Evolutionary conservation across 2,888 invertebrate species (phyloP).

Genomic region (Pharmacophagus antenor): DNA sequence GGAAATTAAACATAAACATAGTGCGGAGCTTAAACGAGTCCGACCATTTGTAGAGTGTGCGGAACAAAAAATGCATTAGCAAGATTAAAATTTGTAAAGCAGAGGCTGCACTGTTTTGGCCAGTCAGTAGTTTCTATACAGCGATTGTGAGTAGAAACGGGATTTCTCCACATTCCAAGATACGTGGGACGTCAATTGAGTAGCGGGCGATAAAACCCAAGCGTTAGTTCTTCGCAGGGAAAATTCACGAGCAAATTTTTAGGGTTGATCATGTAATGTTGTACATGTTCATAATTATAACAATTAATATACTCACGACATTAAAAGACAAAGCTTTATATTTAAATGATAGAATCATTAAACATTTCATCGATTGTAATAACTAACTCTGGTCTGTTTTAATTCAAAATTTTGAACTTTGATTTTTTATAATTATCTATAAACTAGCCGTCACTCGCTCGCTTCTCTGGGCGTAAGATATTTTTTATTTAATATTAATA

Average conservation of each 20-base stretch:
- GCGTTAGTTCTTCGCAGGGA: constrained; percentile 6
- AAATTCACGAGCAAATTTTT: constrained; percentile 8
- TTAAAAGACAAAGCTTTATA: no score
- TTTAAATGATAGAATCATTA: no score
- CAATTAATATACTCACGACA: no score
- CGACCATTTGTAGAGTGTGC: constrained; percentile 61
- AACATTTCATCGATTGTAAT: no score
- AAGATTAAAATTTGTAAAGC: constrained; percentile 76
- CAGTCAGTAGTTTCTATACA: constrained; percentile 36
- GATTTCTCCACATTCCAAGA: constrained; percentile 1
- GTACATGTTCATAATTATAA: background rate
- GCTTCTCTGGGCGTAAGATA: no score
- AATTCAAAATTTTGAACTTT: no score
- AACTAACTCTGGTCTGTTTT: no score
- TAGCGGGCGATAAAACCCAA: constrained; percentile 17
- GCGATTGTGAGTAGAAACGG: constrained; percentile 30
- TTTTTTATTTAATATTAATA: no score
- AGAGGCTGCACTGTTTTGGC: constrained; percentile 52
- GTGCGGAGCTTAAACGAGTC: constrained; percentile 49
- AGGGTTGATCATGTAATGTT: background rate
- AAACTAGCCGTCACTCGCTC: no score
- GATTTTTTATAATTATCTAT: no score
- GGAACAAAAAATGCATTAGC: constrained; percentile 70
- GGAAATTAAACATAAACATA: constrained; percentile 50
- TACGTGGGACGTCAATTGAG: constrained; percentile 11